Conservation (phyloP, 2,113 vertebrate species). For the Axis porcinus region DNA sequence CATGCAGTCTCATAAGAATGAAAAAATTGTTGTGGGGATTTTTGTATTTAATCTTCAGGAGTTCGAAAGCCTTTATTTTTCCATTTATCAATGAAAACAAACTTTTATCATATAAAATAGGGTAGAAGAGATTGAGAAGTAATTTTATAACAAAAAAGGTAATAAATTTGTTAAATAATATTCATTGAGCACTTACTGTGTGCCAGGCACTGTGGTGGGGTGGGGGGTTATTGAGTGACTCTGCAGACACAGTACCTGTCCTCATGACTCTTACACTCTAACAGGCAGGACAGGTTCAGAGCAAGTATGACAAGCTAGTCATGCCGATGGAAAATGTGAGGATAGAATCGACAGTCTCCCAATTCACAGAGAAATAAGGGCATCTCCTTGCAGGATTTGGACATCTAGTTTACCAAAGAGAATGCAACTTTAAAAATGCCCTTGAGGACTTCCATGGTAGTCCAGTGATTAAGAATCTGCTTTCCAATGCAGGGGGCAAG, state of each 20-base stretch:
- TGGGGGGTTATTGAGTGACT: not conserved
- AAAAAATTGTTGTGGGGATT: conserved; percentile 41
- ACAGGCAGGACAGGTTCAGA: not conserved
- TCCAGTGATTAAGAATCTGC: not conserved
- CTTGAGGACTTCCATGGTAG: not conserved
- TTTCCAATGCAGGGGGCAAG: not conserved
- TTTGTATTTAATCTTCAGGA: conserved; percentile 26
- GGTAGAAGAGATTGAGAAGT: not conserved
- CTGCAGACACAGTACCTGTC: not conserved
- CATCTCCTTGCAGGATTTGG: not conserved
- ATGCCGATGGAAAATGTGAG: not conserved
- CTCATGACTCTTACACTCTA: not conserved
- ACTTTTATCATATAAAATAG: not conserved
- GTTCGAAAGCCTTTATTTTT: conserved; percentile 12
- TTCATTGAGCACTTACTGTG: not conserved
- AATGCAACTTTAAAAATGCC: not conserved
- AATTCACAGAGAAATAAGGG: not conserved
- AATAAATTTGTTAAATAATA: not conserved
- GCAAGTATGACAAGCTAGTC: not conserved
- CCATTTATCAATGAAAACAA: conserved; percentile 32
- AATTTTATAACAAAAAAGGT: not conserved
- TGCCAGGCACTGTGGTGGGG: accelerated
- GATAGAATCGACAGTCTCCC: not conserved
- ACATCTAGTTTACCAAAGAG: not conserved
- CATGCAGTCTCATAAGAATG: not conserved